Base-by-base conservation (phyloP, 1,140 invertebrate genomes). In the Copidosoma floridanum region DNA sequence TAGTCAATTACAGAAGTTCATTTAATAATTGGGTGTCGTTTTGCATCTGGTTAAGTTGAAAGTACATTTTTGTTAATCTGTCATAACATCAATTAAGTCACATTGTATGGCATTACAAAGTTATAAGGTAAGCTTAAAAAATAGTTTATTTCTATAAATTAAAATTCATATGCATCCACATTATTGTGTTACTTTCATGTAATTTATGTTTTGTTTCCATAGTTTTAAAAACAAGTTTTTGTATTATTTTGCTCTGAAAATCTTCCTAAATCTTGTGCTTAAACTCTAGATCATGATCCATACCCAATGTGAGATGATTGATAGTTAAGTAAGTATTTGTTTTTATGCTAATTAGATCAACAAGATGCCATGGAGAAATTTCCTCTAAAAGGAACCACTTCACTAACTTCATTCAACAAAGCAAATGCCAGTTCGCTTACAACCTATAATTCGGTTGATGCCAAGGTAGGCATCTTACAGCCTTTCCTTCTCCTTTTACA, bases 321-420 rank as follows among this genome's bases (percentile, higher is more conserved):
- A n/a, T 6, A 61, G 38, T 61, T 56, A 62, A 20, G 21, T n/a
- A 37, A 51, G 60, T 53, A 62, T 57, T 52, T 62, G 20, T 62
- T 37, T 62, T 62, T 62, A 51, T 56, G 23, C 24, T 26, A 55
- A 51, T 51, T 53, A 62, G 60, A 56, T 62, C 46, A 62, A 16
- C 47, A 69, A 64, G 59, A 75, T 77, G 71, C 71, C 64, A 80
- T 80, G 78, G 78, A 80, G 76, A 80, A 78, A 64, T 80, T 80
- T 72, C 78, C 78, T 71, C 66, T 80, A 68, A 80, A 79, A 69
- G 78, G 78, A 65, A 78, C 76, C 65, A 64, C 73, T 55, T 73
- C 73, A 56, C 68, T 71, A 48, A 69, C 69, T 62, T 72, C 74
- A 65, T 66, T 74, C 61, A 72, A 68, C 51, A 67, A 69, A 65